Conservation (phyloP, 2,888 invertebrate species). For the Parnassius apollo region DNA sequence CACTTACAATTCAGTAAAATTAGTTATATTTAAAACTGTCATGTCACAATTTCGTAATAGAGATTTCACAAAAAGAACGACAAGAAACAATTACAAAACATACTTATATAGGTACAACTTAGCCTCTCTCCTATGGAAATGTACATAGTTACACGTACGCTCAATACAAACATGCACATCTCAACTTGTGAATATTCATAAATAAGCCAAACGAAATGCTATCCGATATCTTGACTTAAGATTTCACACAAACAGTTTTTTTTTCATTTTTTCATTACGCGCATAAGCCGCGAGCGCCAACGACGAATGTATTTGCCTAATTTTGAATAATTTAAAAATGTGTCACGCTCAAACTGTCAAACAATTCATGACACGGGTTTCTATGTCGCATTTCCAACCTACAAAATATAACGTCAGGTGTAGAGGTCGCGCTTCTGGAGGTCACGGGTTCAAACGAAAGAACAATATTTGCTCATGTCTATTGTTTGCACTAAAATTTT, state of each 20-base stretch:
- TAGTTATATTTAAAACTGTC: too few species aligned
- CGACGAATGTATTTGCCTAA: constrained; percentile 39
- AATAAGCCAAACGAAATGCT: constrained; percentile 44
- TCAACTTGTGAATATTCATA: constrained; percentile 70
- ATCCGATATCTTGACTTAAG: constrained; percentile 73
- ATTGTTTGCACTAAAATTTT: constrained; percentile 28
- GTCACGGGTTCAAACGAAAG: constrained; percentile 31
- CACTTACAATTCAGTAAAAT: too few species aligned
- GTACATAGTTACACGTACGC: constrained; percentile 37
- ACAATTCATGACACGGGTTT: constrained; percentile 34
- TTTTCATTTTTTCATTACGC: constrained; percentile 40
- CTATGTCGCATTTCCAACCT: constrained; percentile 32
- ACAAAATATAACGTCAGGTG: constrained; percentile 19
- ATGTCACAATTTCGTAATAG: not conserved
- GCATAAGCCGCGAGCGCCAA: constrained; percentile 43
- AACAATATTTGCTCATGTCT: constrained; percentile 22
- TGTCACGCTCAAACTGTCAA: constrained; percentile 35
- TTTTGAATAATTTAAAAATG: constrained; percentile 50
- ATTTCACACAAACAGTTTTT: constrained; percentile 72
- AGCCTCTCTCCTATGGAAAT: constrained; percentile 43
- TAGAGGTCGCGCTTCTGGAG: constrained; percentile 22
- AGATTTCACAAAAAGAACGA: not conserved
- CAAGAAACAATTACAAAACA: not conserved
- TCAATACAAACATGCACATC: constrained; percentile 35
- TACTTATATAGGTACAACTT: constrained; percentile 28